A percentile compares a stretch with the other conserved stretches of the same genome.
Conservation (phyloP, 2,113 vertebrate genomes). For the Zootoca vivipara region DNA sequence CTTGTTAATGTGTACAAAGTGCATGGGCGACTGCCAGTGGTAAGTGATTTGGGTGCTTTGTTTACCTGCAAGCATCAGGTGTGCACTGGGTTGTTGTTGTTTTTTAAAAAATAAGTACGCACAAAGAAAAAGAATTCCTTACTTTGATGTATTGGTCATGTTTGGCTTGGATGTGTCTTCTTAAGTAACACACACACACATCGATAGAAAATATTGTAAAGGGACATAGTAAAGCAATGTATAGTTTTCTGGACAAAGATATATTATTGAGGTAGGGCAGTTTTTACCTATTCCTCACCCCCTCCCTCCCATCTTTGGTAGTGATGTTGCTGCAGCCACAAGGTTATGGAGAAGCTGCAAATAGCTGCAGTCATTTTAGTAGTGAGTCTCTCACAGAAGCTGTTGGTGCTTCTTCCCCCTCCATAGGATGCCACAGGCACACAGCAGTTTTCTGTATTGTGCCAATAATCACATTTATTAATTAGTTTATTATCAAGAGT, state of each 20-base stretch:
- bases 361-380: not conserved
- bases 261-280: not conserved
- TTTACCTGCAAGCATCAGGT: not conserved
- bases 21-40: slow-evolving; percentile 92
- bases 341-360: not conserved
- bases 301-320: too few relatives aligned
- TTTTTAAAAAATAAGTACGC: not conserved
- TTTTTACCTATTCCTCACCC: not conserved
- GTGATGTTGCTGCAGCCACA: not conserved
- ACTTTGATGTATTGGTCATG: not conserved
- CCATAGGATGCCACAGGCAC: too few relatives aligned
- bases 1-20: slow-evolving; percentile 96
- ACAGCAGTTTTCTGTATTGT: not conserved
- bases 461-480: not conserved
- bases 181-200: too few relatives aligned
- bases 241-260: not conserved
- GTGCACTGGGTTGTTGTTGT: too few relatives aligned
- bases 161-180: not conserved
- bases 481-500: too few relatives aligned
- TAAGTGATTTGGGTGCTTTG: slow-evolving; percentile 66
- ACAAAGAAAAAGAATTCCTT: not conserved
- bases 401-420: not conserved
- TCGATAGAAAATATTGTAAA: not conserved
- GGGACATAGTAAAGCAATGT: not conserved
- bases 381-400: not conserved